Percentiles rank a stretch among this genome's conserved stretches.
Evolutionary conservation across 2,113 vertebrate species (phyloP).

Genomic region (Grus americana): DNA sequence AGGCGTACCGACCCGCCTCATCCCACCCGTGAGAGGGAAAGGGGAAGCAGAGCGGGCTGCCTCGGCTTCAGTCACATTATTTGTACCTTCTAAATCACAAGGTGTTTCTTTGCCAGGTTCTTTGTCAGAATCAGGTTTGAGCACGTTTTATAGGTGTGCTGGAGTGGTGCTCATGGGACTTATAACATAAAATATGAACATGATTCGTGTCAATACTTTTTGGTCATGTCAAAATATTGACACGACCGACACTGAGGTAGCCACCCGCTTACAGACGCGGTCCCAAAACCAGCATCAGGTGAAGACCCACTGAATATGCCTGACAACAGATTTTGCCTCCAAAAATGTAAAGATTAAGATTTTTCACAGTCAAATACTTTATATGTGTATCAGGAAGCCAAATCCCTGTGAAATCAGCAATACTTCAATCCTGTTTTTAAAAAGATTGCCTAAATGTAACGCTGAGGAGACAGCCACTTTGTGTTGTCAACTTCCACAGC

Average conservation of each 20-base stretch:
- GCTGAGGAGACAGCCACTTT: not conserved
- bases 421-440: not conserved
- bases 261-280: not conserved
- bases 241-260: not conserved
- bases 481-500: not conserved
- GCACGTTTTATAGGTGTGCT: not conserved
- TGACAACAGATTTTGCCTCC: not conserved
- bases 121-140: not conserved
- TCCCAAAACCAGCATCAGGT: not conserved
- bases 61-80: not conserved
- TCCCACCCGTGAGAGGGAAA: not conserved
- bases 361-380: not conserved
- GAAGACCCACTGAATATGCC: not conserved
- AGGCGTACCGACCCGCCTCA: fast-evolving
- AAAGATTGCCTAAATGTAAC: not conserved
- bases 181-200: not conserved
- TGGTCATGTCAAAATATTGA: fast-evolving
- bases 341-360: not conserved
- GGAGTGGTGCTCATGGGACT: not conserved
- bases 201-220: not conserved
- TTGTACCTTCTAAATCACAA: not conserved
- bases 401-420: not conserved
- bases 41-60: not conserved
- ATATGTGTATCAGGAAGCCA: not conserved
- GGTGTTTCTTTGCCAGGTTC: not conserved